A percentile compares a stretch with the other conserved stretches of the same genome.
phyloP scores from a whole-genome alignment of 1,140 invertebrate genomes.

The Drosophila lini region DNA sequence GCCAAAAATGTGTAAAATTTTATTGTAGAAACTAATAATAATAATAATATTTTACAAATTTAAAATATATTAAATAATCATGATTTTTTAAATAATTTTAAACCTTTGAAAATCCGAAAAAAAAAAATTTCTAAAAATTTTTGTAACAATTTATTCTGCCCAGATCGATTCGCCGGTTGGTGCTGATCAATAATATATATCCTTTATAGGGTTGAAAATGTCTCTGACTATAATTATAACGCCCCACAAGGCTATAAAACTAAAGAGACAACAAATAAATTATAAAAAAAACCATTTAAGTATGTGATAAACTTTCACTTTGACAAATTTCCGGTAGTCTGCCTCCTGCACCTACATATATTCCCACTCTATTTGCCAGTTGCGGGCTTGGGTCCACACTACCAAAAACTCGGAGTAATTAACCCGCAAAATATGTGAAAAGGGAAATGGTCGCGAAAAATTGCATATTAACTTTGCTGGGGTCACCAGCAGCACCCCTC shows the following conservation, averaged over 20 bases:
- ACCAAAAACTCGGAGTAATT: slow-evolving; percentile 26
- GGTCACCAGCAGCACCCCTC: slow-evolving; percentile 4
- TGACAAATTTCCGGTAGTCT: slow-evolving; percentile 4
- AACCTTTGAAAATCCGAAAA: no score
- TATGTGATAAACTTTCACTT: slow-evolving; percentile 23
- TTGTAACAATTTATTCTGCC: no score
- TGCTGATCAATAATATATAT: neutral
- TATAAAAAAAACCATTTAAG: neutral
- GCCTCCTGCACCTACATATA: neutral
- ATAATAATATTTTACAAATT: no score
- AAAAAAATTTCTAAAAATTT: no score
- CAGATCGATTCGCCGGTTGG: neutral
- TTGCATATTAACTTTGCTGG: slow-evolving; percentile 45
- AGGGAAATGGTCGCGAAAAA: slow-evolving; percentile 36
- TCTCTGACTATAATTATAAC: no score
- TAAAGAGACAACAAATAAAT: neutral
- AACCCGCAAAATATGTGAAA: slow-evolving; percentile 42
- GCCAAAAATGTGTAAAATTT: no score
- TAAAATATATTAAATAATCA: no score
- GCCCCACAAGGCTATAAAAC: neutral
- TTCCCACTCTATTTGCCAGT: neutral
- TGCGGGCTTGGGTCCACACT: neutral
- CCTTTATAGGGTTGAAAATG: neutral
- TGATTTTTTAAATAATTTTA: no score
- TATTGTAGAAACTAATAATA: no score